These are phyloP conservation scores for Prosapia bicincta DNA, from an alignment of 2,888 invertebrate genomes.

Conservation along the genomic window DNA sequence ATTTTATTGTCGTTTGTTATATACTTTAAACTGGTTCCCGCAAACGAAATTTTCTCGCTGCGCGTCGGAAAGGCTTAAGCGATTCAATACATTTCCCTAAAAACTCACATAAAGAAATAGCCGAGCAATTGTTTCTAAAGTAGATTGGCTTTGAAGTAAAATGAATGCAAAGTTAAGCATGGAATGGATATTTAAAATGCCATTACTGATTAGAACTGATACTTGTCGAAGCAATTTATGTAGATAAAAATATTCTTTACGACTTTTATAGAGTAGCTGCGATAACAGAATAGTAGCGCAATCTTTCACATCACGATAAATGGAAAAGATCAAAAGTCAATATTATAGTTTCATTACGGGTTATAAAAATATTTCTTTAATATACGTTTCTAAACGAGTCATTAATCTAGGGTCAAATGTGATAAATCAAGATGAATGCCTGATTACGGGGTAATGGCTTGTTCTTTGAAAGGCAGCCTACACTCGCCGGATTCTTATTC, in stretches of 20 bases:
- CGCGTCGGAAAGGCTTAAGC: too few species aligned
- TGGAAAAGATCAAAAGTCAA: background rate
- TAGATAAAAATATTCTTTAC: background rate
- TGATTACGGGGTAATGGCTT: background rate
- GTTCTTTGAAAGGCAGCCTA: background rate
- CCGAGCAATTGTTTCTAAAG: too few species aligned
- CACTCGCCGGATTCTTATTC: background rate
- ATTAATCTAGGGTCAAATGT: background rate
- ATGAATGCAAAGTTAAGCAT: background rate
- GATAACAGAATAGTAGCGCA: too few species aligned
- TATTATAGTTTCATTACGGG: background rate
- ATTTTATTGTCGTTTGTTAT: too few species aligned
- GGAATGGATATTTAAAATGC: constrained; percentile 2
- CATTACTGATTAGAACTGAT: background rate
- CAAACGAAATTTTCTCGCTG: too few species aligned
- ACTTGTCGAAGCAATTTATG: background rate
- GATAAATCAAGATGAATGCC: background rate
- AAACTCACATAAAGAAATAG: too few species aligned
- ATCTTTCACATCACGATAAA: background rate
- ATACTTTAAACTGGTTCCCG: too few species aligned
- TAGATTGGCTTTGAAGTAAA: too few species aligned
- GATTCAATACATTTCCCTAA: too few species aligned
- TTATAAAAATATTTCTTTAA: background rate
- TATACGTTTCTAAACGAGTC: background rate
- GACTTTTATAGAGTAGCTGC: background rate